These are phyloP conservation scores for Neelides sp. DNA, from an alignment of 1,140 invertebrate genomes.

Conservation along the genomic window DNA sequence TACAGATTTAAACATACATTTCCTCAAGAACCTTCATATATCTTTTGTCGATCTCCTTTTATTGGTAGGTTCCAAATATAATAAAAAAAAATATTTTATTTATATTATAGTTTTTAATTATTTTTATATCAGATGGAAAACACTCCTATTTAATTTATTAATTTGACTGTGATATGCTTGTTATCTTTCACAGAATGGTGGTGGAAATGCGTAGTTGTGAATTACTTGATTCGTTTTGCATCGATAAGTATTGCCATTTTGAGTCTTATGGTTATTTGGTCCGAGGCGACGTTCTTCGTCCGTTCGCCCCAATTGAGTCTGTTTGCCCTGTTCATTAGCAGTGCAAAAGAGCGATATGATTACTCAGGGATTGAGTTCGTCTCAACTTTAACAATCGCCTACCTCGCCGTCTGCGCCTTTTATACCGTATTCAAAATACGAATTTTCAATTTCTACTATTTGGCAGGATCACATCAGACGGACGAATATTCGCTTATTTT, in stretches of 20 bases:
- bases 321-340: constrained; percentile 81
- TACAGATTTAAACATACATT: constrained; percentile 65
- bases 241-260: constrained; percentile 63
- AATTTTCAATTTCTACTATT: constrained; percentile 90
- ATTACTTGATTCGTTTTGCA: constrained; percentile 57
- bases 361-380: constrained; percentile 76
- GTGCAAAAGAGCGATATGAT: constrained; percentile 68
- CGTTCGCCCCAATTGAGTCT: constrained; percentile 79
- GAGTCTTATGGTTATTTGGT: constrained; percentile 90
- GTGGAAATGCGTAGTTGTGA: constrained; percentile 72
- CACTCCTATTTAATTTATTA: no score
- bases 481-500: constrained; percentile 98
- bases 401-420: constrained; percentile 80
- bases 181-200: no score
- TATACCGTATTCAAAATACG: constrained; percentile 93
- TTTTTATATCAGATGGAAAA: no score
- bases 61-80: no score
- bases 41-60: background rate
- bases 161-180: no score
- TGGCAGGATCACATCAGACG: constrained; percentile 93
- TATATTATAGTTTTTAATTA: no score
- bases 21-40: constrained; percentile 32
- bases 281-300: constrained; percentile 95
- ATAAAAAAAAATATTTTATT: no score
- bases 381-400: constrained; percentile 24